A percentile compares a stretch with the other conserved stretches of the same genome.
Evolutionary conservation across 2,888 invertebrate species (phyloP).

Genomic region (Crepidodera aurea): DNA sequence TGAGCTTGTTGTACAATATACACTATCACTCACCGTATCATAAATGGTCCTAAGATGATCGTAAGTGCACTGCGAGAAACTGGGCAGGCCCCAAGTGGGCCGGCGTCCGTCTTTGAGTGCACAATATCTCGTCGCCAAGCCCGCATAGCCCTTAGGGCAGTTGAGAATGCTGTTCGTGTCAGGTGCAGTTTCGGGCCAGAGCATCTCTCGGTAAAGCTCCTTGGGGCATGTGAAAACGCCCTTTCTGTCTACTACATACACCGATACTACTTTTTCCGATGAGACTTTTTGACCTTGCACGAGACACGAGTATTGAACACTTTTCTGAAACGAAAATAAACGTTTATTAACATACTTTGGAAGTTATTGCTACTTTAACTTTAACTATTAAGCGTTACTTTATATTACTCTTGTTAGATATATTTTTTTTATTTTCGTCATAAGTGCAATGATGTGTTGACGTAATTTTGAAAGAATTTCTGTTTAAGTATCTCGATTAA

Average conservation of each 20-base stretch:
- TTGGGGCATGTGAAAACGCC: slow-evolving; percentile 67
- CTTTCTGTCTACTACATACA: slow-evolving; percentile 70
- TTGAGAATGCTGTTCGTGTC: slow-evolving; percentile 74
- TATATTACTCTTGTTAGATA: too few relatives aligned
- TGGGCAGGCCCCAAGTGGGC: slow-evolving; percentile 78
- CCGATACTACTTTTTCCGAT: slow-evolving; percentile 70
- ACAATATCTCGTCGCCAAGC: slow-evolving; percentile 66
- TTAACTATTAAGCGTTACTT: too few relatives aligned
- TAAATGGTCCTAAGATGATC: slow-evolving; percentile 35
- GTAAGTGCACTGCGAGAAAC: slow-evolving; percentile 75
- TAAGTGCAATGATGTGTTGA: too few relatives aligned
- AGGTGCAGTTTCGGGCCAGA: slow-evolving; percentile 76
- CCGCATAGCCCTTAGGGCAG: slow-evolving; percentile 67
- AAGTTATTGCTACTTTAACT: too few relatives aligned
- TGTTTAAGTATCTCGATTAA: too few relatives aligned
- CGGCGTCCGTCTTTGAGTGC: slow-evolving; percentile 69
- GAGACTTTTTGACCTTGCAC: slow-evolving; percentile 63
- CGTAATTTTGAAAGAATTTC: too few relatives aligned
- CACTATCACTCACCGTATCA: slow-evolving; percentile 41
- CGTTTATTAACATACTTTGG: not conserved
- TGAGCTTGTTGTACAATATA: too few relatives aligned
- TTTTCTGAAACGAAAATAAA: slow-evolving; percentile 68
- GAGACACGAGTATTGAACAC: slow-evolving; percentile 74
- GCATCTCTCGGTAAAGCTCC: slow-evolving; percentile 67
- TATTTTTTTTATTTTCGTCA: too few relatives aligned